These are phyloP conservation scores for Festucalex cinctus DNA, from an alignment of 2,113 vertebrate genomes.

Conservation along the genomic window DNA sequence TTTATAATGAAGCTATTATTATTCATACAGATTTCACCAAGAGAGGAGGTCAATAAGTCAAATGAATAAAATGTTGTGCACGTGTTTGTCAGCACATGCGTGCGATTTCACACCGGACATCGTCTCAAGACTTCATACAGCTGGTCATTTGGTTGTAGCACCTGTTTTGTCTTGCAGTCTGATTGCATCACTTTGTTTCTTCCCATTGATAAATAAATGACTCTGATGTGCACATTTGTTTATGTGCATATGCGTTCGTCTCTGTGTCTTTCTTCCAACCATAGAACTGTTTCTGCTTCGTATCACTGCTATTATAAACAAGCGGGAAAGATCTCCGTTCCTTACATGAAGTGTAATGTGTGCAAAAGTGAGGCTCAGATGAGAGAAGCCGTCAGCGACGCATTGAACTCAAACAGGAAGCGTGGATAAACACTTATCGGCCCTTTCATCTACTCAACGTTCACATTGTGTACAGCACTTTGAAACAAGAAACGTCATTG, in stretches of 20 bases:
- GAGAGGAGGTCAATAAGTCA: slow-evolving; percentile 39
- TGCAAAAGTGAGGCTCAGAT: not conserved
- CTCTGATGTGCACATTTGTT: slow-evolving; percentile 32
- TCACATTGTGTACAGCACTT: not conserved
- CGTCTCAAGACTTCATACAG: slow-evolving; percentile 53
- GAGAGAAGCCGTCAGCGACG: slow-evolving; percentile 2
- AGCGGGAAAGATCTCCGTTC: slow-evolving; percentile 46
- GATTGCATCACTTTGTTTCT: slow-evolving; percentile 36
- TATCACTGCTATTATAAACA: slow-evolving; percentile 58
- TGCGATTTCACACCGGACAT: slow-evolving; percentile 23
- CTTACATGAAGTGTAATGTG: slow-evolving; percentile 5
- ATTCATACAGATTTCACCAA: slow-evolving; percentile 26
- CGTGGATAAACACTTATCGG: not conserved
- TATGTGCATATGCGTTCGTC: slow-evolving; percentile 1
- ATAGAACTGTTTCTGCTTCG: slow-evolving; percentile 35
- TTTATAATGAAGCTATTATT: slow-evolving; percentile 30
- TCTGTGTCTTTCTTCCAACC: slow-evolving; percentile 17
- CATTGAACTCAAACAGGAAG: slow-evolving; percentile 19
- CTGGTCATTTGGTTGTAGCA: slow-evolving; percentile 43
- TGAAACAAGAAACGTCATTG: slow-evolving; percentile 15
- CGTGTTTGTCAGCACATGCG: not conserved
- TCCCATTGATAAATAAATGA: slow-evolving; percentile 40
- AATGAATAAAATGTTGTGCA: slow-evolving; percentile 33
- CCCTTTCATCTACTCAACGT: not conserved
- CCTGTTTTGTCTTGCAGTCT: slow-evolving; percentile 34